Base-by-base conservation (phyloP, 2,888 invertebrate species). In the Drosophila emarginata region DNA sequence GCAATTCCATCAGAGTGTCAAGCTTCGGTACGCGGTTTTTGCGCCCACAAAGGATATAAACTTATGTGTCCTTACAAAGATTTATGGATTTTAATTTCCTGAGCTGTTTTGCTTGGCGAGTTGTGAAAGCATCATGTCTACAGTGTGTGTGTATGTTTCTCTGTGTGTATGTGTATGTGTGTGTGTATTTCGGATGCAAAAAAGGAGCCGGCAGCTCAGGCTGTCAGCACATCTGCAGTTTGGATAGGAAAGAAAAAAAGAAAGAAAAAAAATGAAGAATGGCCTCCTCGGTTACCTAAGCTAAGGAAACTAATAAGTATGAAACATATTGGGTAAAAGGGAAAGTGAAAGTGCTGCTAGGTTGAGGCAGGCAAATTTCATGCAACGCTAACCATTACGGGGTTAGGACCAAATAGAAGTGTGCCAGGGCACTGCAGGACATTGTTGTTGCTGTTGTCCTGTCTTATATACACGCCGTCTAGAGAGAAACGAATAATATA, bases 11-110 rank as follows among this genome's bases (percentile, higher is more conserved):
- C 64, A 45, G 73, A 68, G 66, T 61, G 69, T 51, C 51, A 72
- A 72, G 76, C 70, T 32, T 68, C 61, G 78, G 66, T 69, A 57
- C 54, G 32, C 54, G 12, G 12, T 51, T 56, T 15, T 45, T 45
- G 45, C 21, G 57, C 6, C 67, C 67, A 45, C 15, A 26, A 60
- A 72, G 75, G 72, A 77, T 61, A 71, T 54, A 60, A 76, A 71
- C 74, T 72, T 79, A 76, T 74, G 74, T 79, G 77, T 75, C 74
- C 76, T n/a, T n/a, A 64, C 71, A 71, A 88, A 88, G 90, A 91
- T 90, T 91, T 91, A 91, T 90, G 88, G 77, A 71, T 90, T 91
- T 91, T 91, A 91, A 91, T 91, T 91, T 91, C 90, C 90, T 90
- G 89, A 83, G 79, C 79, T 80, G 70, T 12, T 26, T 58, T 51